Evolutionary conservation across 2,113 vertebrate species (phyloP).

Genomic region (Eonycteris spelaea): DNA sequence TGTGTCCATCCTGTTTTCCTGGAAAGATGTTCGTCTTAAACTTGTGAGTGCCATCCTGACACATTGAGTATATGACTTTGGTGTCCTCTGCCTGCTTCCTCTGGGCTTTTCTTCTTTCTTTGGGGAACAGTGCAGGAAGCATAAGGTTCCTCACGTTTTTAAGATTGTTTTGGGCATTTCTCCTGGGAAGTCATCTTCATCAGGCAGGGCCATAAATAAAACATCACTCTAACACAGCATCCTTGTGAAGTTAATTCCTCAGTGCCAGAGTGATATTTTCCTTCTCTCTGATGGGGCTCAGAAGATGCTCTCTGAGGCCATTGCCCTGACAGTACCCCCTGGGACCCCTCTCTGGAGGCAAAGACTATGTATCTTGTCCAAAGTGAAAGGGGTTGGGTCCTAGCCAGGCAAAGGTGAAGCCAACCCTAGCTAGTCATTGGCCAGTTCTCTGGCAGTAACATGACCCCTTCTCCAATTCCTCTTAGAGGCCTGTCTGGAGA

Average conservation of each 20-base stretch:
- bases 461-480: neutral
- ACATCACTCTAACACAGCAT: neutral
- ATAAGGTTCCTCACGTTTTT: neutral
- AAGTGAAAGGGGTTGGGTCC: neutral
- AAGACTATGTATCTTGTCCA: neutral
- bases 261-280: neutral
- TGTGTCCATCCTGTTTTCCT: neutral
- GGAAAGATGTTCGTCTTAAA: neutral
- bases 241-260: slow-evolving; percentile 42
- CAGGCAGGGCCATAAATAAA: slow-evolving; percentile 54
- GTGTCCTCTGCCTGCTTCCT: neutral
- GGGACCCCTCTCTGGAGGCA: neutral
- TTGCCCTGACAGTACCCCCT: neutral
- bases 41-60: neutral
- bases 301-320: neutral
- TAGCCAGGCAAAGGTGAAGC: neutral
- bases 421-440: neutral
- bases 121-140: neutral
- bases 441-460: neutral
- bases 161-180: slow-evolving; percentile 19
- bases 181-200: slow-evolving; percentile 22
- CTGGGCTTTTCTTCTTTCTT: neutral
- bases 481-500: neutral
- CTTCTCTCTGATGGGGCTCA: neutral
- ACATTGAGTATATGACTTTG: neutral